Conservation (phyloP, 1,140 invertebrate species). For the Drosophila nigrodunni region DNA sequence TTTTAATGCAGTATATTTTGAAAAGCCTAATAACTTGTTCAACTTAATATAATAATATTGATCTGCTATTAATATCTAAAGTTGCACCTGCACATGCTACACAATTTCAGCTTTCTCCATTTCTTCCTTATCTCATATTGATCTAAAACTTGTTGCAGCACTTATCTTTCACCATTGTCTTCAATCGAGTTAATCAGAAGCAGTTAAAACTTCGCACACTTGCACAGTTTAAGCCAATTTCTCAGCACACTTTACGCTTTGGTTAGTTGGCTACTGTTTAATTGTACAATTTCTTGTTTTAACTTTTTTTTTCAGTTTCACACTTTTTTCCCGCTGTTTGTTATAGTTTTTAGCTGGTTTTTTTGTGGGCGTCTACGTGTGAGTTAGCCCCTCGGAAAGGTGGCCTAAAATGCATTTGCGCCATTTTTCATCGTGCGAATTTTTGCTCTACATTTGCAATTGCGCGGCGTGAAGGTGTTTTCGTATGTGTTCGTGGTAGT, state of each 20-base stretch:
- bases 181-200: background rate
- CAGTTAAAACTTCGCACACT: constrained; percentile 3
- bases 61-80: too few relatives aligned
- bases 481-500: background rate
- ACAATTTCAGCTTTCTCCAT: background rate
- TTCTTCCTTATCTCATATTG: background rate
- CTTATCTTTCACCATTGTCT: background rate
- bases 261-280: constrained; percentile 45
- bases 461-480: constrained; percentile 10
- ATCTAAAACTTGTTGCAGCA: background rate
- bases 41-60: too few relatives aligned
- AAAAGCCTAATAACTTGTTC: too few relatives aligned
- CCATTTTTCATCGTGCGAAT: constrained; percentile 48
- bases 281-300: constrained; percentile 32
- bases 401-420: constrained; percentile 67
- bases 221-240: constrained; percentile 18
- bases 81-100: too few relatives aligned
- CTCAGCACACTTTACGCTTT: constrained; percentile 36
- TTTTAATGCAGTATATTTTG: too few relatives aligned
- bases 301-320: constrained; percentile 12
- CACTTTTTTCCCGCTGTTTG: constrained; percentile 33
- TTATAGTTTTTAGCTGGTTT: constrained; percentile 1
- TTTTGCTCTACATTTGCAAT: constrained; percentile 34
- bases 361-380: constrained; percentile 2
- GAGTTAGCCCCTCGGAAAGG: constrained; percentile 27